A percentile compares a stretch with the other conserved stretches of the same genome.
Conservation (phyloP, 2,113 vertebrate genomes). For the Hymenochirus boettgeri region DNA sequence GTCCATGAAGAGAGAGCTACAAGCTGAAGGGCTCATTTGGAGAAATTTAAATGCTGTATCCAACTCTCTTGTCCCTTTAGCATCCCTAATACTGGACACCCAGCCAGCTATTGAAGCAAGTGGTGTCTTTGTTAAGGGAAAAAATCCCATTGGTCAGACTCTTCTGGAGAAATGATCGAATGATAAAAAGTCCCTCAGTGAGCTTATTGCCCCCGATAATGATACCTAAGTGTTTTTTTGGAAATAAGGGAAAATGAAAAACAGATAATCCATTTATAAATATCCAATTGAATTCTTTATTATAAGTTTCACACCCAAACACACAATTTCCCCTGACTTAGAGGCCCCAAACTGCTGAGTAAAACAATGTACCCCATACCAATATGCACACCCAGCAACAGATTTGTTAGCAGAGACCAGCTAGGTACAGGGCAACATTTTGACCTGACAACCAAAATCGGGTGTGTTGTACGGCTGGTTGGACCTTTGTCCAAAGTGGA, state of each 20-base stretch:
- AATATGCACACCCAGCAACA: too few species aligned
- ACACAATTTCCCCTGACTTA: too few species aligned
- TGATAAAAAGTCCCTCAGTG: conserved; percentile 39
- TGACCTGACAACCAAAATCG: too few species aligned
- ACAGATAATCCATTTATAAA: neutral
- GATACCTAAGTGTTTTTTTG: conserved; percentile 14
- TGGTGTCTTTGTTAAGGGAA: conserved; percentile 10
- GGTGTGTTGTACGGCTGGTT: too few species aligned
- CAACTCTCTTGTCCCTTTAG: neutral
- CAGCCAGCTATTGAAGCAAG: conserved; percentile 11
- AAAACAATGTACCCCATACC: too few species aligned
- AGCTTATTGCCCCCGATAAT: conserved; percentile 38
- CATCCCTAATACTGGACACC: conserved; percentile 7
- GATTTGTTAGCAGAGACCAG: too few species aligned
- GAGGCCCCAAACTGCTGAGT: too few species aligned
- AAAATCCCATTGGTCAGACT: conserved; percentile 19
- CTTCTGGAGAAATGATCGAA: conserved; percentile 26
- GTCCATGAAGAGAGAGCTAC: conserved; percentile 6
- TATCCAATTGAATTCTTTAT: too few species aligned
- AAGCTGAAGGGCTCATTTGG: neutral
- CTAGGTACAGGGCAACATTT: too few species aligned
- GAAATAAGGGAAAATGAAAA: neutral
- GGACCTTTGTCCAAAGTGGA: too few species aligned
- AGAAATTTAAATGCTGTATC: neutral
- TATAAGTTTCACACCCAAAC: too few species aligned